A percentile compares a stretch with the other conserved stretches of the same genome.
These are phyloP conservation scores for Lysandra bellargus DNA, from an alignment of 2,888 invertebrate genomes.

Conservation along the genomic window DNA sequence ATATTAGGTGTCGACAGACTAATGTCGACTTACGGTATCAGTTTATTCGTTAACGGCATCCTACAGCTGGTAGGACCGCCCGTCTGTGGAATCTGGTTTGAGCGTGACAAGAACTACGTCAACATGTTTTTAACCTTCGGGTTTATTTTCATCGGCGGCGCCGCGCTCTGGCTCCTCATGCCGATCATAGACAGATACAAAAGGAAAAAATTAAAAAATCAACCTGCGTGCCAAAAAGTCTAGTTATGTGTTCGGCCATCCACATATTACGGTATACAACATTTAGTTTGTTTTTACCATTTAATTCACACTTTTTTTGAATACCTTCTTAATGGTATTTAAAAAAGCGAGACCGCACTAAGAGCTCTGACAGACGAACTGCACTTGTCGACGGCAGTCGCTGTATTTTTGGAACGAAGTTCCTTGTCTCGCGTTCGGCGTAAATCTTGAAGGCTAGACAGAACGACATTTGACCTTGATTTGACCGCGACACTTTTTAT, in stretches of 20 bases:
- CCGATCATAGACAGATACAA: slow-evolving; percentile 83
- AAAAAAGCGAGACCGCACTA: too few relatives aligned
- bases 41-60: slow-evolving; percentile 91
- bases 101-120: slow-evolving; percentile 82
- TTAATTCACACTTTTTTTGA: too few relatives aligned
- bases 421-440: too few relatives aligned
- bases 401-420: too few relatives aligned
- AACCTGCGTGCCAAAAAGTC: slow-evolving; percentile 36
- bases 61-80: slow-evolving; percentile 90
- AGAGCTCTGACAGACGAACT: too few relatives aligned
- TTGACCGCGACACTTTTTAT: too few relatives aligned
- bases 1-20: slow-evolving; percentile 90
- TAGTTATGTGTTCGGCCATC: slow-evolving; percentile 19
- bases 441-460: too few relatives aligned
- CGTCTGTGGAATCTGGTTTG: slow-evolving; percentile 87
- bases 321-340: too few relatives aligned
- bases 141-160: slow-evolving; percentile 85
- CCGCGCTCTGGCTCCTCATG: slow-evolving; percentile 88
- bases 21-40: slow-evolving; percentile 92
- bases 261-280: neutral
- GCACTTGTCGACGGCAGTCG: too few relatives aligned
- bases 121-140: slow-evolving; percentile 89
- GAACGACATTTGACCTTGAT: too few relatives aligned
- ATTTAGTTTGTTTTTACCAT: neutral
- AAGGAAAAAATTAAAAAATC: slow-evolving; percentile 46